These are phyloP conservation scores for Rhagonycha fulva DNA, from an alignment of 2,888 invertebrate genomes.

Conservation along the genomic window DNA sequence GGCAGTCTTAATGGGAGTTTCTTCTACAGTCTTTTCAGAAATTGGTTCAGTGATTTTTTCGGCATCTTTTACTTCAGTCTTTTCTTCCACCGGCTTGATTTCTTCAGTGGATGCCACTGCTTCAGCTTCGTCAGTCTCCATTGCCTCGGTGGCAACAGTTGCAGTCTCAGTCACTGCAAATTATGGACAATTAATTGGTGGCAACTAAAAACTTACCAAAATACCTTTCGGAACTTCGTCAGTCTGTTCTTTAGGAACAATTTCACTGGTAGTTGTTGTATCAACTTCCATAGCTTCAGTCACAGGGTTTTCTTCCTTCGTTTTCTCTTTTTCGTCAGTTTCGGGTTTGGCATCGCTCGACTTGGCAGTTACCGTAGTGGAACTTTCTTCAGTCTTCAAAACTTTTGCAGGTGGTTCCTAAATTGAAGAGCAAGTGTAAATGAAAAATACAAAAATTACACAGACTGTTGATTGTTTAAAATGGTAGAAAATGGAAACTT, in stretches of 20 bases:
- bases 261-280: not conserved
- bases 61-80: not conserved
- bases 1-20: not conserved
- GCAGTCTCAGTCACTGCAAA: not conserved
- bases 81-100: not conserved
- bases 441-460: not conserved
- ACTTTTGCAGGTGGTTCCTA: constrained; percentile 60
- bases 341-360: constrained; percentile 6
- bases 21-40: not conserved
- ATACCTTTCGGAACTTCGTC: not conserved
- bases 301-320: constrained; percentile 38
- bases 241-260: not conserved
- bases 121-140: not conserved
- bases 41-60: not conserved
- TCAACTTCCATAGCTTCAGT: constrained; percentile 30
- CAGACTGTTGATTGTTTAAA: not conserved
- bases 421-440: constrained; percentile 6
- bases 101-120: not conserved
- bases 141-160: not conserved
- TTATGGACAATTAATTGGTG: not conserved
- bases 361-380: constrained; percentile 4
- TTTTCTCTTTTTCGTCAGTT: constrained; percentile 36
- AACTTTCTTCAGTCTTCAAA: constrained; percentile 54
- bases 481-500: not conserved
- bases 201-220: not conserved